Evolutionary conservation across 2,113 vertebrate species (phyloP).

Genomic region (Strix uralensis): DNA sequence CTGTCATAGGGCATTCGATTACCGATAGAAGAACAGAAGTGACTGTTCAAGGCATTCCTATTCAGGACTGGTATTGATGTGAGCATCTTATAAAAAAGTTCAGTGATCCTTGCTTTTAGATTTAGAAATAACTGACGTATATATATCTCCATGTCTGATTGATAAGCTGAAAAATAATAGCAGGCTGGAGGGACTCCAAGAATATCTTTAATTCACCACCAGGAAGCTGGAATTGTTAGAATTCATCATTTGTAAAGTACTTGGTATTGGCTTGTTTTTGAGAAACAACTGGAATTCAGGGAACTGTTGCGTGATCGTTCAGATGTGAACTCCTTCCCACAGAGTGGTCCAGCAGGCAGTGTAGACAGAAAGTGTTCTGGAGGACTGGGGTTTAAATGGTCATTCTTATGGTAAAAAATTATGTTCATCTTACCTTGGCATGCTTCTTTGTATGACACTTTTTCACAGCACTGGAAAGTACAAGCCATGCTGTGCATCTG

Average conservation of each 20-base stretch:
- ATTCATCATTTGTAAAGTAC: not conserved
- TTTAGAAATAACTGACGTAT: not conserved
- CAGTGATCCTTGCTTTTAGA: not conserved
- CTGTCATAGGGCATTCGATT: not conserved
- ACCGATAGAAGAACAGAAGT: not conserved
- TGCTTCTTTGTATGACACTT: not conserved
- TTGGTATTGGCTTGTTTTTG: constrained; percentile 14
- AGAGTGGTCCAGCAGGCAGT: not conserved
- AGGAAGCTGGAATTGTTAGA: constrained; percentile 16
- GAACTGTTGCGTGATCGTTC: not conserved
- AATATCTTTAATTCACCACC: constrained; percentile 33
- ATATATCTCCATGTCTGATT: constrained; percentile 7
- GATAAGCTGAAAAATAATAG: constrained; percentile 35
- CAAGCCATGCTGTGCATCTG: not conserved
- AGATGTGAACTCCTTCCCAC: not conserved
- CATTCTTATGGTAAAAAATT: not conserved
- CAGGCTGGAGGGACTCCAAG: constrained; percentile 8
- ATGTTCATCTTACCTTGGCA: not conserved
- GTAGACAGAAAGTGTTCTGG: not conserved
- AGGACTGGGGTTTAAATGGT: not conserved
- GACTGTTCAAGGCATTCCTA: not conserved
- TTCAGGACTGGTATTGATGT: not conserved
- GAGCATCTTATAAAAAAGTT: not conserved
- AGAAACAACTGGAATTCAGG: not conserved
- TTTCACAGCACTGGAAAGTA: not conserved